Conservation (phyloP, 2,113 vertebrate species). For the cattle (Bos taurus) region DNA sequence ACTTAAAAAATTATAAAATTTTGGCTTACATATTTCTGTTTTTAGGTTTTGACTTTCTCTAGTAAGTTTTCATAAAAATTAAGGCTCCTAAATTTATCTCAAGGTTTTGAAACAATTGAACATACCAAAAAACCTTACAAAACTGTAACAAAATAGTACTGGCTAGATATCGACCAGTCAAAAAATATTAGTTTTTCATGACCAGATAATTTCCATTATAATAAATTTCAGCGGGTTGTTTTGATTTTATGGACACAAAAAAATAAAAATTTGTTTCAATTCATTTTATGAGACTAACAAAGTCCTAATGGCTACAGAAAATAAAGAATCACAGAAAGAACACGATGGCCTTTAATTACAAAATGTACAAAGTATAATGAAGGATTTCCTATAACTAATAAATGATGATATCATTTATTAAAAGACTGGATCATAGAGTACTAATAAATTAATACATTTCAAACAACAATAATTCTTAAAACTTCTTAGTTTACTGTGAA, state of each 20-base stretch:
- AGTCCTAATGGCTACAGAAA: background rate
- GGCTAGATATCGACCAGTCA: background rate
- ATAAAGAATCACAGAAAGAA: background rate
- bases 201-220: background rate
- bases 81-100: background rate
- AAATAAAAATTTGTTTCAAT: background rate
- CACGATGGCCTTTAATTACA: accelerated
- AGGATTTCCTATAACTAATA: background rate
- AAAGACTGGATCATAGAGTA: background rate
- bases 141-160: background rate
- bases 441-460: background rate
- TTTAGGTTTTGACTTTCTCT: background rate
- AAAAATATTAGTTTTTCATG: background rate
- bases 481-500: background rate
- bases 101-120: background rate
- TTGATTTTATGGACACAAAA: background rate
- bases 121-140: background rate
- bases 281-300: background rate
- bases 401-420: background rate
- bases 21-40: background rate
- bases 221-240: background rate
- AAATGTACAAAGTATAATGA: background rate
- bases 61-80: background rate
- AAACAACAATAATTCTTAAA: background rate
- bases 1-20: background rate